Evolutionary conservation across 1,140 invertebrate genomes (phyloP), one percentile per base, ranked within the genome.

Genomic region (Procambarus clarkii): DNA sequence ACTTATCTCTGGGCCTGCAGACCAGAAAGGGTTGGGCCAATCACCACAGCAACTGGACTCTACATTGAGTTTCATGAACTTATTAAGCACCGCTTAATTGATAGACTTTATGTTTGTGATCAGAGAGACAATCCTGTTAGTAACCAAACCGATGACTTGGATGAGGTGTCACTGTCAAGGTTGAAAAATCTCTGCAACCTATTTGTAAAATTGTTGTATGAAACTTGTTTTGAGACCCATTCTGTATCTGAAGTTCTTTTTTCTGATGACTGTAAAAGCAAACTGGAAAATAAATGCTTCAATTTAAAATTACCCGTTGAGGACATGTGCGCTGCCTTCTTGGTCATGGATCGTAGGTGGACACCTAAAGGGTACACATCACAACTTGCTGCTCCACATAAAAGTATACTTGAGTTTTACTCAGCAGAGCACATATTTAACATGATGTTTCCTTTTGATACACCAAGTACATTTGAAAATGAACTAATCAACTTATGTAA

Each of bases 361-460:
- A 50, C 64, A 11, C n/a, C 60, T 34, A 21, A 7, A 69, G 78
- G 78, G 0, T 71, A 48, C 50, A 74, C 0, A 54, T 24, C 50
- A n/a, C 13, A 82, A 21, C 87, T 89, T 7, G 46, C 60, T 82
- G 79, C 50, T 24, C 87, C 78, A 50, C 87, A 89, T 64, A 89
- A 89, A 82, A 82, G 78, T 18, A 89, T 89, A 18, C 64, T 89
- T 60, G 87, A 89, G 69, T 89, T 89, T 50, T 89, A 80, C 82
- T 60, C 87, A 71, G 87, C 87, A 15, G 45, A 82, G 13, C 34
- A 84, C 48, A 21, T 18, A 79, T 79, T 48, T 34, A 34, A 9
- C 58, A 21, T 45, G n/a, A 76, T 50, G 15, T 54, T 54, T 54
- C 50, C 50, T 11, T 54, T 0, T 54, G 50, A 54, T 54, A 11